Percentiles rank a stretch among this genome's conserved stretches.
These are phyloP conservation scores for Rhabdomys dilectus DNA, from an alignment of 2,113 vertebrate genomes.

Conservation along the genomic window DNA sequence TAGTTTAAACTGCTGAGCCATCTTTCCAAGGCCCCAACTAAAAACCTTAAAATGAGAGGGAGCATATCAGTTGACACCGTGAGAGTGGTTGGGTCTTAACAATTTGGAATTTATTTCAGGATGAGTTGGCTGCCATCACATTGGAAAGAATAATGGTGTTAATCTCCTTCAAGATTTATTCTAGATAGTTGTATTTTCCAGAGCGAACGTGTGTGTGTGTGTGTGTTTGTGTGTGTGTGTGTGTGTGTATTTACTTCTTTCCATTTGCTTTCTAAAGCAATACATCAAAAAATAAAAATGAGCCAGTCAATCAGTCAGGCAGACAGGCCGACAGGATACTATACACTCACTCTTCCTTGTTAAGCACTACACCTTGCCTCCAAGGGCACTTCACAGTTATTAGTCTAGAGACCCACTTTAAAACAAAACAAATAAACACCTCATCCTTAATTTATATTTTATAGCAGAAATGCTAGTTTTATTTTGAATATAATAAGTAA, in stretches of 20 bases:
- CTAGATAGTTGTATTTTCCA: neutral
- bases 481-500: neutral
- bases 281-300: neutral
- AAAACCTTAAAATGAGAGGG: neutral
- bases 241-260: too few relatives aligned
- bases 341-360: neutral
- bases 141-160: neutral
- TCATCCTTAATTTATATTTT: neutral
- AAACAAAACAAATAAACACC: neutral
- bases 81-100: neutral
- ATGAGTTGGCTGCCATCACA: neutral
- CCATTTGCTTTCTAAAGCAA: neutral
- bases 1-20: neutral
- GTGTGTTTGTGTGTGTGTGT: too few relatives aligned
- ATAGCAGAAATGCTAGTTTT: neutral
- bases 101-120: neutral
- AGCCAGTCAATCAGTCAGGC: neutral
- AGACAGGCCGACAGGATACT: neutral
- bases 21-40: neutral
- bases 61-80: neutral
- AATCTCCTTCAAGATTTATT: neutral
- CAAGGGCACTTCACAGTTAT: neutral
- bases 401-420: neutral
- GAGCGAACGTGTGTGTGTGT: too few relatives aligned
- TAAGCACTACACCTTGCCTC: neutral